These are phyloP conservation scores for Ecliptopera silaceata DNA, from an alignment of 2,888 invertebrate species.

Conservation along the genomic window DNA sequence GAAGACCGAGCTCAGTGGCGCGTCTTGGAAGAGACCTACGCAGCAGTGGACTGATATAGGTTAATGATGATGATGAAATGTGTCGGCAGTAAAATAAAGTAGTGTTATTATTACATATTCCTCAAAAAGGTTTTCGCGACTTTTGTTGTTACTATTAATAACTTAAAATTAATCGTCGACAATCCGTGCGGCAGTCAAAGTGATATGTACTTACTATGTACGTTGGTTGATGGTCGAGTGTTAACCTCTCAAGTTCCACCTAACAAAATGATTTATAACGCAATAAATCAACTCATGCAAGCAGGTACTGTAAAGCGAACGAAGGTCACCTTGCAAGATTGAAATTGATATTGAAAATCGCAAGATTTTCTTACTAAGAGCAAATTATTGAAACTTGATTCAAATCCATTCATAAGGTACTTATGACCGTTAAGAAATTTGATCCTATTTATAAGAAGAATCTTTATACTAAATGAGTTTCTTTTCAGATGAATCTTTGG, in stretches of 20 bases:
- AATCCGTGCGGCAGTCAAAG: too few relatives aligned
- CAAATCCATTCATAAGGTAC: not conserved
- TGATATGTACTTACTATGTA: not conserved
- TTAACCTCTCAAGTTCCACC: not conserved
- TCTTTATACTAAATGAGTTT: not conserved
- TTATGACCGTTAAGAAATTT: too few relatives aligned
- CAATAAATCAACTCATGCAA: not conserved
- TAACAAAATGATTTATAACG: not conserved
- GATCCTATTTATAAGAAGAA: too few relatives aligned
- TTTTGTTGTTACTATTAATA: too few relatives aligned
- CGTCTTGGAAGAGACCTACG: too few relatives aligned
- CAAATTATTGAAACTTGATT: conserved; percentile 1
- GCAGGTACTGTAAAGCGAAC: not conserved
- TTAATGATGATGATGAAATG: too few relatives aligned
- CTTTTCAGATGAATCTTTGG: not conserved
- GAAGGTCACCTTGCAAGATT: not conserved
- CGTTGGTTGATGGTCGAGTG: not conserved
- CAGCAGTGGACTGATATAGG: too few relatives aligned
- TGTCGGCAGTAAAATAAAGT: too few relatives aligned
- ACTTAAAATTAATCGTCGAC: too few relatives aligned
- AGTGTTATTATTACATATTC: too few relatives aligned
- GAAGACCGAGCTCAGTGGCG: too few relatives aligned
- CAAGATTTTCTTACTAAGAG: not conserved
- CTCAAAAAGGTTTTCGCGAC: too few relatives aligned
- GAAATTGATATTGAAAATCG: not conserved